Base-by-base conservation (phyloP, 2,888 invertebrate genomes). In the Hyposoter didymator region DNA sequence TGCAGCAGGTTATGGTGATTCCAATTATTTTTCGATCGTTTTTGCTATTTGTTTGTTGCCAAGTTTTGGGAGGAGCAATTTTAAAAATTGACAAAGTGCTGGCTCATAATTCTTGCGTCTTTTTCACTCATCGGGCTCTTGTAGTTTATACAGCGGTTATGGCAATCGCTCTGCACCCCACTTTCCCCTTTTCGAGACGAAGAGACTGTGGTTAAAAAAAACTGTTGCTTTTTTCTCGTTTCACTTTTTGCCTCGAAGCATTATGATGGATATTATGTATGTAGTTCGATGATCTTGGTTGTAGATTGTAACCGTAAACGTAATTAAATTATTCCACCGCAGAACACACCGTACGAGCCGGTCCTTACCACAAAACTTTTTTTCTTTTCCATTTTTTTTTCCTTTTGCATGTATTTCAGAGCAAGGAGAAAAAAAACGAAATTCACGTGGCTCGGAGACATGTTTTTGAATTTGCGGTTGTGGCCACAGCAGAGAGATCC, bases 311-410 rank as follows among this genome's bases (percentile, higher is more conserved):
- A 80, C 84, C 84, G 80, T 80, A 84, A 35, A 84, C 66, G 72
- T 66, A 76, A 84, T 84, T 84, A 72, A 84, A 84, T 84, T 72
- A 76, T 47, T n/a, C 19, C 39, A 84, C 84, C 80, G 72, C 80
- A 84, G 66, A 75, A 74, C 69, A 73, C 35, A 32, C 32, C 22
- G 22, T 75, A 67, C 19, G n/a, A 52, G n/a, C 45, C 43, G 59
- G 39, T 52, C 52, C 78, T 62, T 62, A 52, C 79, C 55, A 35
- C 64, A 35, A 70, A 64, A 47, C 22, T 59, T 22, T 22, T 55
- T 59, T 59, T 59, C 14, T 17, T 49, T 49, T 49, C 6, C 0
- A n/a, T n/a, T n/a, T 49, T 49, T 49, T n/a, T 49, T 59, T 8
- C 28, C 14, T 28, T 12, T 59, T 28, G 14, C 4, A 59, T 59